A percentile compares a stretch with the other conserved stretches of the same genome.
Evolutionary conservation across 2,113 vertebrate genomes (phyloP).

Genomic region (Phocoena phocoena): DNA sequence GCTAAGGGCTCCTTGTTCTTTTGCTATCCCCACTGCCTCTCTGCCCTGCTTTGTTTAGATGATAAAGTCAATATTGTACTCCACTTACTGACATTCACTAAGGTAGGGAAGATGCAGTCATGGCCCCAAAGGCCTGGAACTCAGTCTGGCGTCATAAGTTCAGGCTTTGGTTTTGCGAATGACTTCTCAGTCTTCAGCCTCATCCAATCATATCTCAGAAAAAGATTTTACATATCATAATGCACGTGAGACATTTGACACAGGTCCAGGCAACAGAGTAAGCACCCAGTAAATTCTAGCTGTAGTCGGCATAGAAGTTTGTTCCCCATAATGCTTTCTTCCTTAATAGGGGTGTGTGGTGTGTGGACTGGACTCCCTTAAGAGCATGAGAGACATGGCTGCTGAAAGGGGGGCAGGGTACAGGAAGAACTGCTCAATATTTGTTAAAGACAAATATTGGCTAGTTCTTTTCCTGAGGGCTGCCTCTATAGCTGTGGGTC

Average conservation of each 20-base stretch:
- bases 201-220: neutral
- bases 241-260: neutral
- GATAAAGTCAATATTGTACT: slow-evolving; percentile 62
- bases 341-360: neutral
- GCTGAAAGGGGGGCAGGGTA: neutral
- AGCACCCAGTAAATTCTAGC: neutral
- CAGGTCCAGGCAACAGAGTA: neutral
- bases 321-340: neutral
- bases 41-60: slow-evolving; percentile 13
- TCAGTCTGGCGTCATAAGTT: neutral
- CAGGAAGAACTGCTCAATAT: neutral
- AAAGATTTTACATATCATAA: neutral
- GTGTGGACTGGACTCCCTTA: neutral
- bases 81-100: neutral
- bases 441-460: neutral
- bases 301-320: neutral
- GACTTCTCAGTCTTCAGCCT: neutral
- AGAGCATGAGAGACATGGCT: neutral
- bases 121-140: neutral
- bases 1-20: slow-evolving; percentile 47
- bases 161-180: neutral
- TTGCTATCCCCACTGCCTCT: neutral
- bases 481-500: neutral
- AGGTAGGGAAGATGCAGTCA: neutral
- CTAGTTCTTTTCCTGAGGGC: neutral